Evolutionary conservation across 2,888 invertebrate species (phyloP), one percentile per base, ranked within the genome.

Genomic region (Blomia tropicalis): DNA sequence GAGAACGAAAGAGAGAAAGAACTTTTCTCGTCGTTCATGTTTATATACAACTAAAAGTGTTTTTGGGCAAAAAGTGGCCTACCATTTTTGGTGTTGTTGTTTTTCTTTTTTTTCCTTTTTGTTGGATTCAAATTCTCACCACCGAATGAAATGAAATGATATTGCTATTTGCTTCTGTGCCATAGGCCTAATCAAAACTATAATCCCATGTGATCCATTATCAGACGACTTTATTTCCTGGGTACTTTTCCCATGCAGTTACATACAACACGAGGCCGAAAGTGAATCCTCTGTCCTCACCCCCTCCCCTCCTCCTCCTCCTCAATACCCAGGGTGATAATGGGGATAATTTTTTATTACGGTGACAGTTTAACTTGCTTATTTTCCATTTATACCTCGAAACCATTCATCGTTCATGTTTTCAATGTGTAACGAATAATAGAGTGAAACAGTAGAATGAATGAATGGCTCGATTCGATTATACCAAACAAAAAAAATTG

Each of bases 281-380:
- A n/a, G n/a, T n/a, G n/a, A n/a, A n/a, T n/a, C n/a, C n/a, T 22
- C 22, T 7, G 27, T 27, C 51, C 7, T 47, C n/a, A 47, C 51
- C 51, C 51, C 51, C 51, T 47, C n/a, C 51, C 27, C 17, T 17
- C 27, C 41, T 41, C 14, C 41, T 41, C 41, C 41, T 41, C 41
- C 41, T 41, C 41, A 14, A 41, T 41, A 14, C 41, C 41, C n/a
- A 17, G 14, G 14, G 14, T 41, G 14, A 14, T 47, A 47, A 47
- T 47, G 22, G 51, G 7, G 51, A 47, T 47, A 47, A 47, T 47
- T 47, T 47, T 47, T 47, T 47, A 47, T 47, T 47, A 47, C 51
- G 51, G 51, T 47, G 51, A 47, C 51, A 47, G 51, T 47, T 47
- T 47, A 47, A 47, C 51, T 47, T n/a, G 51, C 51, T 47, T 47